Evolutionary conservation across 2,888 invertebrate genomes (phyloP), one percentile per base, ranked within the genome.

Genomic region (Flexamia atlantica): DNA sequence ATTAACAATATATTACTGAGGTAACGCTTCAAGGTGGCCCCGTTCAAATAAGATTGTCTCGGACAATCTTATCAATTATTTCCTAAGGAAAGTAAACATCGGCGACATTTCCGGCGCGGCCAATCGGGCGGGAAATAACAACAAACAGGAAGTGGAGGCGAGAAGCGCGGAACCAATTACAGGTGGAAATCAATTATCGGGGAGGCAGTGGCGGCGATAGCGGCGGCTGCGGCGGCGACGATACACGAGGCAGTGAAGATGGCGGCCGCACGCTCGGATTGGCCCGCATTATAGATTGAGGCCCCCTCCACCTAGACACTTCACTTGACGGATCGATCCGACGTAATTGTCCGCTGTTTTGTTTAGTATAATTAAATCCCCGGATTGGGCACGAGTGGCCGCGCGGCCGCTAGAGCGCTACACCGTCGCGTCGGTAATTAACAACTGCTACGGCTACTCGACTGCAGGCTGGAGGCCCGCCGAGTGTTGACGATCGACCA

Each of bases 251-350:
- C 76, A 23, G 42, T 76, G 76, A 72, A 82, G 82, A 84, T 82
- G 84, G 82, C 82, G 84, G 84, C 84, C 76, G 79, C 50, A 46
- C 23, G 42, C 79, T 60, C 42, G 84, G 84, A 84, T 84, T 84
- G 84, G 84, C 79, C 50, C 81, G 82, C 81, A 84, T 81, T 84
- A 84, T 84, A 84, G 84, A 84, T 84, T 84, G 84, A 64, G 64
- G 79, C 40, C 70, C 60, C 72, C 68, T n/a, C 82, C 70, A 36
- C 40, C 70, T 30, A 32, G 23, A 23, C 60, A 36, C 32, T 36
- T 81, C 81, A 70, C 82, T 82, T 82, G 60, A 82, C 14, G 53
- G 46, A 72, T 82, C 32, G 82, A 82, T 82, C 72, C 4, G 2
- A 7, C 17, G 32, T 57, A 50, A 76, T 76, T 50, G 79, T 57